phyloP scores from a whole-genome alignment of 1,140 invertebrate species.

The Ericerus pela region DNA sequence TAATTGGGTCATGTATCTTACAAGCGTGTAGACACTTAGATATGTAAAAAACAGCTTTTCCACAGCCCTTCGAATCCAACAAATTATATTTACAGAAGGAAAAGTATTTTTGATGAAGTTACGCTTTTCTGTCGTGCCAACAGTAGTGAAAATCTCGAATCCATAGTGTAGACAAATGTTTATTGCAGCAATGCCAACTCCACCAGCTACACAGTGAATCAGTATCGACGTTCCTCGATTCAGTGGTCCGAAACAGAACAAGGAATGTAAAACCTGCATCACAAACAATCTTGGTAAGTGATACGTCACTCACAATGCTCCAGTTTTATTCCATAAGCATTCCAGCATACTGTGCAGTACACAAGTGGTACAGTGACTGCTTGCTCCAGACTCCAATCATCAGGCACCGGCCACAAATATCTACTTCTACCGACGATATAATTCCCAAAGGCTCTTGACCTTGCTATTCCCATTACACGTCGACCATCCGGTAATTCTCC shows the following conservation, averaged over 20 bases:
- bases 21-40: too few relatives aligned
- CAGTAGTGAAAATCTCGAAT: conserved; percentile 54
- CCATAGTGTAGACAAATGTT: conserved; percentile 43
- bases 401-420: conserved; percentile 35
- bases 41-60: too few relatives aligned
- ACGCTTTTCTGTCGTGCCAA: conserved; percentile 51
- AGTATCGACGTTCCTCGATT: conserved; percentile 45
- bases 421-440: not conserved
- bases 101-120: conserved; percentile 48
- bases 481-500: not conserved
- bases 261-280: conserved; percentile 57
- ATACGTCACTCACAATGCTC: too few relatives aligned
- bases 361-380: conserved; percentile 40
- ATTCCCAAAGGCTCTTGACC: not conserved
- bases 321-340: too few relatives aligned
- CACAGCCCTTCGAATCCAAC: too few relatives aligned
- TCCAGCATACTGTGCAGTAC: conserved; percentile 25
- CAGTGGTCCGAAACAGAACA: conserved; percentile 41
- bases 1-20: too few relatives aligned
- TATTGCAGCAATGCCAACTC: conserved; percentile 66
- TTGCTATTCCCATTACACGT: not conserved
- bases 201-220: conserved; percentile 59
- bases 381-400: conserved; percentile 39
- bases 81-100: conserved; percentile 36
- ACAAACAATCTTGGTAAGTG: too few relatives aligned